Base-by-base conservation (phyloP, 2,113 vertebrate species). In the Platysteira castanea region DNA sequence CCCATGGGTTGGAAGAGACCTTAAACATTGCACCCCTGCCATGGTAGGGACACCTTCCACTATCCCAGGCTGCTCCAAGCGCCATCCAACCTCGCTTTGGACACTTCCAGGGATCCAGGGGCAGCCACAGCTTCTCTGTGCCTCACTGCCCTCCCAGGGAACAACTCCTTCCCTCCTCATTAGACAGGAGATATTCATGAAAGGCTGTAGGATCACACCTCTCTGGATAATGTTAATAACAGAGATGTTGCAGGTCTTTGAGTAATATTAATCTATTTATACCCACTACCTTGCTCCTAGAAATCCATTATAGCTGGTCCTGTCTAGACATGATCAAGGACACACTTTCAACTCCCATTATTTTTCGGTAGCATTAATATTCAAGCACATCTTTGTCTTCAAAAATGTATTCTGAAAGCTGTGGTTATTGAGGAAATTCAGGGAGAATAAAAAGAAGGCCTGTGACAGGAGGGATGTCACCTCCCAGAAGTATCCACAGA, bases 271-370 rank as follows among this genome's bases (percentile, higher is more conserved):
- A 86, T 84, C 95, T 90, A 90, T 95, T 97, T 95, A 86, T 93
- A 95, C 87, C 94, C 74, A 44, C 91, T 95, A 81, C 89, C 86
- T 89, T n/a, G 80, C n/a, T 95, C 60, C 83, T 89, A 61, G 84
- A 78, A 95, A 96, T 89, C 60, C 64, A 78, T 95, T 96, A 89
- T 74, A 93, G 71, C 68, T 63, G 64, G 47, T 75, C 87, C 76
- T 96, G 94, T 95, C 95, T 96, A 92, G 96, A 95, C 89, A 18
- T 78, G 91, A 96, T 95, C 91, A 93, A 96, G 93, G 86, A 84
- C 95, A 64, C 57, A 33, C 68, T 91, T 91, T 91, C 82, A 95
- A 33, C 75, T 93, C 83, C 86, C 84, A 90, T 96, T 84, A 75
- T 75, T 90, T 95, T 96, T 60, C 0, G 0, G 74, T 92, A 39